Conservation (phyloP, 2,888 invertebrate species). For the Aspidiotus rigidus region DNA sequence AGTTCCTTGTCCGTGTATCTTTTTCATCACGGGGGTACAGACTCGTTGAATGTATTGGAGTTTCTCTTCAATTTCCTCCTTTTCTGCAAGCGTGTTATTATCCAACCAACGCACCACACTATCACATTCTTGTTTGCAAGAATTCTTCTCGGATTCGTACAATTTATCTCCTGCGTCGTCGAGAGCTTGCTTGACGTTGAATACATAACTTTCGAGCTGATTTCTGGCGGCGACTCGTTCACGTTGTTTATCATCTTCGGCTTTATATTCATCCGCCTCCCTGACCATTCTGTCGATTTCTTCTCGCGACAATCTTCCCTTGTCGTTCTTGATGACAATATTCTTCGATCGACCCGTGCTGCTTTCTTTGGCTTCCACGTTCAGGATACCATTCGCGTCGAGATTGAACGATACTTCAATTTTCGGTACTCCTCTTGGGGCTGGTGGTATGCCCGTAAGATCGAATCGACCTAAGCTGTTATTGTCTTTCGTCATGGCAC, state of each 20-base stretch:
- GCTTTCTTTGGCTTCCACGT: slow-evolving; percentile 52
- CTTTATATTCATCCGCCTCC: slow-evolving; percentile 63
- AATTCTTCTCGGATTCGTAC: slow-evolving; percentile 43
- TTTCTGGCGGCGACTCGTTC: slow-evolving; percentile 48
- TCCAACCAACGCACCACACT: slow-evolving; percentile 43
- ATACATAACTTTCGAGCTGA: slow-evolving; percentile 43
- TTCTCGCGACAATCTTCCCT: slow-evolving; percentile 66
- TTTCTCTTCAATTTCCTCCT: slow-evolving; percentile 45
- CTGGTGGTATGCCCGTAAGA: slow-evolving; percentile 62
- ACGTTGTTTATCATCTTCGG: slow-evolving; percentile 61
- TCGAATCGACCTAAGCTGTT: slow-evolving; percentile 74
- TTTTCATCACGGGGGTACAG: slow-evolving; percentile 44
- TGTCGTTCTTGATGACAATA: slow-evolving; percentile 75
- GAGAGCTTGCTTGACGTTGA: slow-evolving; percentile 42
- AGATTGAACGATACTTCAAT: slow-evolving; percentile 75
- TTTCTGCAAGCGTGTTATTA: slow-evolving; percentile 45
- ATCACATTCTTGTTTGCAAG: slow-evolving; percentile 41
- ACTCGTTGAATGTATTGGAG: slow-evolving; percentile 44
- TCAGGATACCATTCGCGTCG: slow-evolving; percentile 82
- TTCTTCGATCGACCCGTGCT: slow-evolving; percentile 61
- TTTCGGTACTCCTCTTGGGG: slow-evolving; percentile 73
- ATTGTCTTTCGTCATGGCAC: slow-evolving; percentile 83
- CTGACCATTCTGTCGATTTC: slow-evolving; percentile 46
- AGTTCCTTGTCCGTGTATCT: slow-evolving; percentile 38
- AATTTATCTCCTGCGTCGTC: slow-evolving; percentile 43